Percentiles rank a stretch among this genome's conserved stretches.
Evolutionary conservation across 2,113 vertebrate genomes (phyloP).

Genomic region (Chaetops frenatus): DNA sequence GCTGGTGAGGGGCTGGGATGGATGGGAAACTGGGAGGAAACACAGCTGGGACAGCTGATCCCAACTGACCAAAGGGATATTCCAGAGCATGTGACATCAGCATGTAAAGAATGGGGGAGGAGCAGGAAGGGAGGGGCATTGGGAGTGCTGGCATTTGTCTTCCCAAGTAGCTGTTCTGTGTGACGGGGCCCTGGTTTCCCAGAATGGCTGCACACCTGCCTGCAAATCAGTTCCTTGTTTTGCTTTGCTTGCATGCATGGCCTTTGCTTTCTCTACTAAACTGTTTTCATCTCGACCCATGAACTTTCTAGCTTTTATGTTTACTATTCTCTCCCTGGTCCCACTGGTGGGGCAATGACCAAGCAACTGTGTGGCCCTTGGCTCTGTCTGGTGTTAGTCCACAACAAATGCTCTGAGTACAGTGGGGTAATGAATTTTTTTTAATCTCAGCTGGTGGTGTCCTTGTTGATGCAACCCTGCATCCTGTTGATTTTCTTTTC

Average conservation of each 20-base stretch:
- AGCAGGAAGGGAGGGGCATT: not conserved
- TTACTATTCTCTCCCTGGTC: not conserved
- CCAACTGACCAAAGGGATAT: not conserved
- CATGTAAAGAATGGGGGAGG: not conserved
- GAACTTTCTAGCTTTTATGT: not conserved
- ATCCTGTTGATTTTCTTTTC: not conserved
- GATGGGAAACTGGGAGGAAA: not conserved
- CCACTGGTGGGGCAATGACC: not conserved
- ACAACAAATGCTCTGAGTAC: not conserved
- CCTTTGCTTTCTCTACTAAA: not conserved
- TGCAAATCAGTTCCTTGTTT: not conserved
- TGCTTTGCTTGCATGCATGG: not conserved
- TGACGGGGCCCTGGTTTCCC: not conserved
- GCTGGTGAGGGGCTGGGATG: not conserved
- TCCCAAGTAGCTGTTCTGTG: fast-evolving
- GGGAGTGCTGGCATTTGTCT: not conserved
- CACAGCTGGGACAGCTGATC: not conserved
- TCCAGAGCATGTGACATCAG: not conserved
- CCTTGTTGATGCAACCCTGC: not conserved
- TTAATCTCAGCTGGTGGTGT: not conserved
- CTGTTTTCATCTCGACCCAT: not conserved
- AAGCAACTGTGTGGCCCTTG: not conserved
- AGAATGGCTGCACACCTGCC: not conserved
- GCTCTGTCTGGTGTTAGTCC: not conserved
- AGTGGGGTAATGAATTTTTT: not conserved